Evolutionary conservation across 2,888 invertebrate genomes (phyloP).

Genomic region (Dasysyrphus tricinctus): DNA sequence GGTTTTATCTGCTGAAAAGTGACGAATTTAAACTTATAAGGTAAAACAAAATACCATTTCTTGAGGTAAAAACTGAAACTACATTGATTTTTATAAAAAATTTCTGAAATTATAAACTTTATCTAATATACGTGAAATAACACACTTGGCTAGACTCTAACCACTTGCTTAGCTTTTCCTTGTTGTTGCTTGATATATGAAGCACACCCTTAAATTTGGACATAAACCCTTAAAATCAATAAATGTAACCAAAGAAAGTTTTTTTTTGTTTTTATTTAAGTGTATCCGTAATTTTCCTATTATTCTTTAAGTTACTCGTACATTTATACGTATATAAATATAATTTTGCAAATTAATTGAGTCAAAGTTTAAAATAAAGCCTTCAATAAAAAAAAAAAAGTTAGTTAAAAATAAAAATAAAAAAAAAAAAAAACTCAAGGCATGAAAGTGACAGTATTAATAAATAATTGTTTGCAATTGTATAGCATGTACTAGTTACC

Average conservation of each 20-base stretch:
- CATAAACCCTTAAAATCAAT: slow-evolving; percentile 57
- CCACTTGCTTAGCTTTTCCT: not conserved
- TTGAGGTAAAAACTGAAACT: too few species aligned
- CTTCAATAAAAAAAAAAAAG: slow-evolving; percentile 11
- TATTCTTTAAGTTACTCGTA: slow-evolving; percentile 71
- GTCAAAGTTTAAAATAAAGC: slow-evolving; percentile 44
- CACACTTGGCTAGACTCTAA: too few species aligned
- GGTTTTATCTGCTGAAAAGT: too few species aligned
- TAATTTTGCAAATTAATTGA: slow-evolving; percentile 60
- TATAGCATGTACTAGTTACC: slow-evolving; percentile 13
- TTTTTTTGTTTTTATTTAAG: slow-evolving; percentile 63
- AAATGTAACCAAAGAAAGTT: slow-evolving; percentile 73
- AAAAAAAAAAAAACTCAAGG: slow-evolving; percentile 43
- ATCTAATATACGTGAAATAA: too few species aligned
- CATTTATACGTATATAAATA: slow-evolving; percentile 8
- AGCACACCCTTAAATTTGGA: slow-evolving; percentile 17
- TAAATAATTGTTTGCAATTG: slow-evolving; percentile 56
- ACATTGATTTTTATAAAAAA: too few species aligned
- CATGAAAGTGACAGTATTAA: slow-evolving; percentile 68
- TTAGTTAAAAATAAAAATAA: slow-evolving; percentile 56
- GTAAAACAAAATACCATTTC: too few species aligned
- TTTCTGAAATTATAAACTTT: too few species aligned
- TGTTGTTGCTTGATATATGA: not conserved
- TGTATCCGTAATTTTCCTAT: slow-evolving; percentile 73
- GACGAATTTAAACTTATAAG: too few species aligned